phyloP scores from a whole-genome alignment of 2,888 invertebrate genomes.

The Oeneis ivallda region DNA sequence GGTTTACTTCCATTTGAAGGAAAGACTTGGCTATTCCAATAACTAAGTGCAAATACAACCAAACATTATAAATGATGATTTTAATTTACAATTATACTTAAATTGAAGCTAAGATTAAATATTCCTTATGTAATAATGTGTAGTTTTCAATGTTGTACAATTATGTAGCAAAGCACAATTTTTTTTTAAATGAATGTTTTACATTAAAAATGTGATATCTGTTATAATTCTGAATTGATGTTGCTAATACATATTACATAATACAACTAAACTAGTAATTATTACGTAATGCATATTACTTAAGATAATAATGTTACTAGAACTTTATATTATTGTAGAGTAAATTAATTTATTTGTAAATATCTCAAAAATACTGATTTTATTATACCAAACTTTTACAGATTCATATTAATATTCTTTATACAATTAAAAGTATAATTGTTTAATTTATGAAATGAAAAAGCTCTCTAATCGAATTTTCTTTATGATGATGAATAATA shows the following conservation, averaged over 20 bases:
- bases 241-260: too few species aligned
- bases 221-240: background rate
- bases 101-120: background rate
- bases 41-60: constrained; percentile 47
- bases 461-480: background rate
- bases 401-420: background rate
- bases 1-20: constrained; percentile 73
- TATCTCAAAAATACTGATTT: background rate
- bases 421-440: background rate
- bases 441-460: background rate
- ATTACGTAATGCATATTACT: background rate
- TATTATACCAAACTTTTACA: background rate
- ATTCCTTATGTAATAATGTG: background rate
- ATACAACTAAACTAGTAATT: too few species aligned
- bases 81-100: background rate
- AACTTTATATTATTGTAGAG: background rate
- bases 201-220: background rate
- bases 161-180: background rate
- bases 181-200: background rate
- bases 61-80: background rate
- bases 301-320: background rate
- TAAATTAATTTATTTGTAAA: background rate
- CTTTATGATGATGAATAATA: too few species aligned
- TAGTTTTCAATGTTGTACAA: background rate
- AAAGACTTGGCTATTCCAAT: constrained; percentile 63